A percentile compares a stretch with the other conserved stretches of the same genome.
Conservation (phyloP, 2,797 vertebrate genomes). For the Chelmon rostratus region DNA sequence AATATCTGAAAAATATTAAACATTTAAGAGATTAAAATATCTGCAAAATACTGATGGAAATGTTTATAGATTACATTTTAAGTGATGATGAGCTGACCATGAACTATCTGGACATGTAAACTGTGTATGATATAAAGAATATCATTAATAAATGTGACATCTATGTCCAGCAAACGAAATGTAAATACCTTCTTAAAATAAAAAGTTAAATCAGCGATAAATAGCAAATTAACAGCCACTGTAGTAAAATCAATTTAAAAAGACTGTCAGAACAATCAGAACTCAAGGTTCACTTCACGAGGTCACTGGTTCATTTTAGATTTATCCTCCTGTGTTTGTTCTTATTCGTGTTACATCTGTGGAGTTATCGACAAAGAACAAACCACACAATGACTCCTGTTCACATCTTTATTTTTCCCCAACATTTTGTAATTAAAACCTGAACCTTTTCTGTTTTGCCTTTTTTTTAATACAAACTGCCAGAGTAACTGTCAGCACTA, state of each 20-base stretch:
- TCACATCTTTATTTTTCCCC: conserved; percentile 78
- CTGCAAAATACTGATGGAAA: background rate
- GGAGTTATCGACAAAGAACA: conserved; percentile 4
- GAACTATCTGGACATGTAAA: too few species aligned
- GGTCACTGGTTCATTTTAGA: too few species aligned
- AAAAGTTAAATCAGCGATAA: background rate
- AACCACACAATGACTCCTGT: conserved; percentile 52
- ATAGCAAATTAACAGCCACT: background rate
- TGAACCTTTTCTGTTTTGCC: conserved; percentile 54
- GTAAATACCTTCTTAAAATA: background rate
- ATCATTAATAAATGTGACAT: background rate
- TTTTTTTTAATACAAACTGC: conserved; percentile 73
- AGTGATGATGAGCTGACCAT: background rate
- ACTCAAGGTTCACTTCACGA: background rate
- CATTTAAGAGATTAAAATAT: too few species aligned
- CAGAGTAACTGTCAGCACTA: conserved; percentile 75
- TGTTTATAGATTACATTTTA: background rate
- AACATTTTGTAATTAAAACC: conserved; percentile 80
- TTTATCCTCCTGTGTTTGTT: background rate
- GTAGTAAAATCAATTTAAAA: too few species aligned
- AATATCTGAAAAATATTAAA: background rate
- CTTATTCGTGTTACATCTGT: background rate
- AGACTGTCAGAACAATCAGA: background rate
- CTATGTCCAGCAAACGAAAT: background rate
- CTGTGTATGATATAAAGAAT: background rate